Base-by-base conservation (phyloP, 2,113 vertebrate genomes). In the Rana temporaria region DNA sequence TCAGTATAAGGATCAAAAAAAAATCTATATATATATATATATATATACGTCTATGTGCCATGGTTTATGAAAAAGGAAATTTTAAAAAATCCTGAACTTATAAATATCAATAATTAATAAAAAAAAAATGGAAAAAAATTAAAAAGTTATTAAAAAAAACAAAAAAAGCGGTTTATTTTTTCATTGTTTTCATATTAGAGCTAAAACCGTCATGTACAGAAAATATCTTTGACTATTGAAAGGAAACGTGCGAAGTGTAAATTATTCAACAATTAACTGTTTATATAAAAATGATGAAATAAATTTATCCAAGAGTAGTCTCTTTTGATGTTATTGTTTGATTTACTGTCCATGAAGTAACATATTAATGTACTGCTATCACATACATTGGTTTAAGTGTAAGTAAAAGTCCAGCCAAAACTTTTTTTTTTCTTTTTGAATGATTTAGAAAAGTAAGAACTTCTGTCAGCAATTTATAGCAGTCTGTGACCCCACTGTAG, bases 231-330 rank as follows among this genome's bases (percentile, higher is more conserved):
- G 93, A 94, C 90, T 94, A 92, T 90, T 88, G 91, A 93, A 90
- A 91, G 90, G 91, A 93, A 91, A 89, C 85, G 93, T 95, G 95
- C 93, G 93, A 94, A 97, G 96, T 97, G 96, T 98, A 95, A 96
- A 95, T 94, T 96, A 95, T 94, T 95, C 94, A 96, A 94, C 93
- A 95, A 97, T 97, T 95, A 96, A 94, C 92, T 97, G 96, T 98
- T 98, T 96, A 95, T 98, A 97, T 96, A 93, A 96, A 96, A 98
- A 95, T 95, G 94, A 93, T 93, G 93, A 83, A 98, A 97, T 97
- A 95, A 96, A 98, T 90, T 93, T 92, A 95, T 94, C 94, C 90
- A 87, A 91, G 88, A 94, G 90, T 87, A 87, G 38, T 34, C 16
- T 48, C 24, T 42, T 19, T 16, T 80, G 14, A 24, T 62, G 55